Evolutionary conservation across 2,113 vertebrate species (phyloP).

Genomic region (Oryzias melastigma): DNA sequence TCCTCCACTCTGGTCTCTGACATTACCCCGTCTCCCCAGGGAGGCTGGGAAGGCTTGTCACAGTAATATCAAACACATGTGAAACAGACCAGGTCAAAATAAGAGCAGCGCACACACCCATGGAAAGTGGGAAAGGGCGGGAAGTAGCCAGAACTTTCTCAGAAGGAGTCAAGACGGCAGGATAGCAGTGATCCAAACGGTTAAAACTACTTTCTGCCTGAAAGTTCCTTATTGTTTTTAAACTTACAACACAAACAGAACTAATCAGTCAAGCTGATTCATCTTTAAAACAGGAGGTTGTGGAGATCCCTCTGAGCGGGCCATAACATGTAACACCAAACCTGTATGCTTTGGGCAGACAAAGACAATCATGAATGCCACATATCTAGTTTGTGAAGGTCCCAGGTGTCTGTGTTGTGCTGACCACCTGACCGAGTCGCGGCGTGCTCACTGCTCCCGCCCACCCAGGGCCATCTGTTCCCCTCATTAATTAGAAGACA

Average conservation of each 20-base stretch:
- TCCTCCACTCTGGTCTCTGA: conserved; percentile 70
- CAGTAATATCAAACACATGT: conserved; percentile 84
- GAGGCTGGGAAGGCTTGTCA: conserved; percentile 77
- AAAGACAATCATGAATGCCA: conserved; percentile 22
- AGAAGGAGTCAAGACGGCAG: conserved; percentile 46
- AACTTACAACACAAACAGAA: neutral
- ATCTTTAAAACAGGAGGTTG: neutral
- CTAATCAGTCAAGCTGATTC: neutral
- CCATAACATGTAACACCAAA: neutral
- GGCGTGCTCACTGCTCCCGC: conserved; percentile 63
- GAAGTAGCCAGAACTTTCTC: conserved; percentile 50
- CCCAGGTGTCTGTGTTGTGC: conserved; percentile 75
- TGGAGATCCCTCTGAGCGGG: neutral
- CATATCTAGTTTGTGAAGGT: conserved; percentile 55
- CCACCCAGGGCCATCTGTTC: conserved; percentile 80
- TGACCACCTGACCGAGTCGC: conserved; percentile 75
- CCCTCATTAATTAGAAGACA: conserved; percentile 78
- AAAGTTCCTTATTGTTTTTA: too few species aligned
- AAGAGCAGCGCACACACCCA: conserved; percentile 25
- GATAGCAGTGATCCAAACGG: conserved; percentile 28
- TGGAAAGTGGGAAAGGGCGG: conserved; percentile 16
- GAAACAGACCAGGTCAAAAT: conserved; percentile 63
- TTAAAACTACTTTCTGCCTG: conserved; percentile 16
- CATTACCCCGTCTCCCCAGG: conserved; percentile 76
- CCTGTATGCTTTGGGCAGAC: conserved; percentile 1